Percentiles rank a stretch among this genome's conserved stretches.
phyloP scores from a whole-genome alignment of 2,113 vertebrate species.

The Rhipidura dahli region DNA sequence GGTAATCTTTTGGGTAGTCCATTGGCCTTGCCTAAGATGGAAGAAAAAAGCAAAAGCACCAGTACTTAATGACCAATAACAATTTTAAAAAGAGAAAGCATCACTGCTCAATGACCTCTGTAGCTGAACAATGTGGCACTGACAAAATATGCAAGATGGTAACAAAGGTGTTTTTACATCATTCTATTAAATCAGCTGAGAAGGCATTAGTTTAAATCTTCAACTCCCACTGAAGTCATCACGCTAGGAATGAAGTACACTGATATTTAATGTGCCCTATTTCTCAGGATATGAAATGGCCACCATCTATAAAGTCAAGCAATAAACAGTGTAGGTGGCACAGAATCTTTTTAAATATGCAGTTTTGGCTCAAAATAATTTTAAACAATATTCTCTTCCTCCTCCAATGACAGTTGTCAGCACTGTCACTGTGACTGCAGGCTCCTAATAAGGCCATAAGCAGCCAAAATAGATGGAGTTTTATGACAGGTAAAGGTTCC shows the following conservation, averaged over 20 bases:
- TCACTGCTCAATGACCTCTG: not conserved
- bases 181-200: not conserved
- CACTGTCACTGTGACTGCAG: not conserved
- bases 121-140: not conserved
- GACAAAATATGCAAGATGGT: not conserved
- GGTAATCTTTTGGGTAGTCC: conserved; percentile 88
- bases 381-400: not conserved
- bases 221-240: not conserved
- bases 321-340: not conserved
- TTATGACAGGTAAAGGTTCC: not conserved
- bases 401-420: not conserved
- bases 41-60: conserved; percentile 28
- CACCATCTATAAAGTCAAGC: not conserved
- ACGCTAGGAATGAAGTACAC: not conserved
- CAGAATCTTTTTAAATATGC: not conserved
- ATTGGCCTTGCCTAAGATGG: conserved; percentile 86
- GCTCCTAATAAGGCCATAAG: not conserved
- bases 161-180: not conserved
- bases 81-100: not conserved
- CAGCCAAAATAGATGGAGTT: not conserved
- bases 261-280: not conserved
- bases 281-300: not conserved
- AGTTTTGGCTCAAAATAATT: not conserved
- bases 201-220: not conserved
- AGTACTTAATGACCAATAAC: not conserved